Base-by-base conservation (phyloP, 2,888 invertebrate species). In the Megaustenia siamemsis region DNA sequence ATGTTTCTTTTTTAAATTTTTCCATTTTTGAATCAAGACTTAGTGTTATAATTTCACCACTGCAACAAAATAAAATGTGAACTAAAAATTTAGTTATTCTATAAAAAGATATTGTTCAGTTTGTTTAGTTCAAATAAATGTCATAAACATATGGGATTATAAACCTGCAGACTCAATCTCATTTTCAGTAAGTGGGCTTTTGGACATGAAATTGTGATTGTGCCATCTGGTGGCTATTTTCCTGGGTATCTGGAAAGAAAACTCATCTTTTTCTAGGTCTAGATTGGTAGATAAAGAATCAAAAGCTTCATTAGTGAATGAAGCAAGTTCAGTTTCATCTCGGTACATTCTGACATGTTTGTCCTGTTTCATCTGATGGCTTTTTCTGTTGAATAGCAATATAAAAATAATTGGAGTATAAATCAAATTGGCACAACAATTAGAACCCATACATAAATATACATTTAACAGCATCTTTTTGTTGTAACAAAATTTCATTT, bases 221-320 rank as follows among this genome's bases (percentile, higher is more conserved):
- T 82, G 82, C 82, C 82, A 82, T 49, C 82, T 82, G 43, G 63
- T 82, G 82, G 82, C 73, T 21, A 82, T 38, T 60, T 60, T 71
- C n/a, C 18, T 15, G 3, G 82, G 63, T 12, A 73, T 56, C 28
- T 73, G 82, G 15, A 38, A 15, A 12, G 24, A 69, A 18, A 0
- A 6, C 38, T 68, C 49, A n/a, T 53, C 53, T 49, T 53, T 45
- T 15, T 38, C 38, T 12, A 45, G 1, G 8, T 81, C 80, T 35
- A 35, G 2, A 15, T 69, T 21, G 8, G 43, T 53, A 63, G 73
- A 49, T 32, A 73, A 60, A 8, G 73, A 73, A 43, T 82, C 82
- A 75, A 73, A 82, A n/a, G 82, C 82, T 24, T 71, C 69, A 69
- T 82, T 82, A 28, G 82, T 73, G 63, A 82, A 82, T 3, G 82